phyloP scores from a whole-genome alignment of 2,888 invertebrate genomes.

The Lamellibrachia columna region DNA sequence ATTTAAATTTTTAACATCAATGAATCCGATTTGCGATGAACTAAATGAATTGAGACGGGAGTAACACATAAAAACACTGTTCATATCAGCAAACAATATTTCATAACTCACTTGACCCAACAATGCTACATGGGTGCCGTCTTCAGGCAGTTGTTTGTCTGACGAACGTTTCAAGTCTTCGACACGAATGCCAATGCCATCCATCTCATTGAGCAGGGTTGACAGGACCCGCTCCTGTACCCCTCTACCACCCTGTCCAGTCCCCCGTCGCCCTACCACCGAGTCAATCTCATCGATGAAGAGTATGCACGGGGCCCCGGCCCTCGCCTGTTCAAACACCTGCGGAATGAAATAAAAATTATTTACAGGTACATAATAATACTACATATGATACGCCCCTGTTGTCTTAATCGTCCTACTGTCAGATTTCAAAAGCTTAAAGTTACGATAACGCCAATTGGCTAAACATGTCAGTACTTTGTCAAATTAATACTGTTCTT shows the following conservation, averaged over 20 bases:
- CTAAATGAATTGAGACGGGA: too few relatives aligned
- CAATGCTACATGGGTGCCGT: neutral
- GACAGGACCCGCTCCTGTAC: conserved; percentile 73
- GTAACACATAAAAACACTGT: neutral
- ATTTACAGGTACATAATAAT: neutral
- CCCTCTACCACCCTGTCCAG: conserved; percentile 55
- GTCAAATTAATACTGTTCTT: too few relatives aligned
- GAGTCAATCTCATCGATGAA: conserved; percentile 75
- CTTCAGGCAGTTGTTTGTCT: neutral
- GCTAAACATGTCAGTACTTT: too few relatives aligned
- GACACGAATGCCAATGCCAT: conserved; percentile 68
- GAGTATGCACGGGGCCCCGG: conserved; percentile 72
- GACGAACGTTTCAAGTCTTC: conserved; percentile 18
- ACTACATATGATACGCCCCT: neutral
- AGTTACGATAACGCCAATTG: too few relatives aligned
- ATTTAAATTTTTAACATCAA: too few relatives aligned
- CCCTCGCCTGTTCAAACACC: conserved; percentile 72
- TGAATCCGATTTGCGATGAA: too few relatives aligned
- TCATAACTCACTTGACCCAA: neutral
- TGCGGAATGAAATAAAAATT: conserved; percentile 34
- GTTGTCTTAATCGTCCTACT: too few relatives aligned
- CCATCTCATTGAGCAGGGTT: conserved; percentile 75
- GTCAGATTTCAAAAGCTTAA: too few relatives aligned
- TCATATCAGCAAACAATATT: neutral
- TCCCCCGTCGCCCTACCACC: conserved; percentile 62